A percentile compares a stretch with the other conserved stretches of the same genome.
phyloP scores from a whole-genome alignment of 2,888 invertebrate species.

The Pseudoips prasinana region DNA sequence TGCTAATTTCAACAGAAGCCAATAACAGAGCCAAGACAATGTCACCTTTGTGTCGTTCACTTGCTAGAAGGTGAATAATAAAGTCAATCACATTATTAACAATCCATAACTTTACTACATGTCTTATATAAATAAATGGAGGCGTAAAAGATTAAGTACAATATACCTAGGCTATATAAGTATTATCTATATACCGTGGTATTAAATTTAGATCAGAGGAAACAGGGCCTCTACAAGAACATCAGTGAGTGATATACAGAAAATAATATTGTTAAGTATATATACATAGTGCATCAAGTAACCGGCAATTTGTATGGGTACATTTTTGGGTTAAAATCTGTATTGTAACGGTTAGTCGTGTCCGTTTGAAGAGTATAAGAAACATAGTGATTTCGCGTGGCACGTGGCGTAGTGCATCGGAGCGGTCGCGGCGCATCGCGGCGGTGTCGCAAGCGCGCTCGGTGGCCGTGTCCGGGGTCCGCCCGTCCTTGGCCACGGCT shows the following conservation, averaged over 20 bases:
- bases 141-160: too few species aligned
- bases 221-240: too few species aligned
- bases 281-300: too few species aligned
- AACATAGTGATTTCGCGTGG: slow-evolving; percentile 13
- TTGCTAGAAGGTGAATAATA: slow-evolving; percentile 43
- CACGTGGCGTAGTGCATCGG: slow-evolving; percentile 19
- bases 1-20: slow-evolving; percentile 56
- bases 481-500: slow-evolving; percentile 62
- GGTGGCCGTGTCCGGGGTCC: slow-evolving; percentile 49
- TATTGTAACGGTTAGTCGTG: too few species aligned
- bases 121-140: too few species aligned
- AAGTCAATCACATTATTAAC: slow-evolving; percentile 41
- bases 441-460: slow-evolving; percentile 50
- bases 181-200: too few species aligned
- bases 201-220: too few species aligned
- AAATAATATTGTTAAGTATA: too few species aligned
- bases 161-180: too few species aligned
- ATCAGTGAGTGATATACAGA: too few species aligned
- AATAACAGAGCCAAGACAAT: slow-evolving; percentile 36
- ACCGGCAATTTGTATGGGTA: too few species aligned
- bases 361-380: slow-evolving; percentile 6
- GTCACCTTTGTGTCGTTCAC: slow-evolving; percentile 56
- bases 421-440: slow-evolving; percentile 36
- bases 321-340: too few species aligned
- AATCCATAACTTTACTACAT: slow-evolving; percentile 7